Evolutionary conservation across 2,797 vertebrate genomes (phyloP).

Genomic region (Crotalus adamanteus): DNA sequence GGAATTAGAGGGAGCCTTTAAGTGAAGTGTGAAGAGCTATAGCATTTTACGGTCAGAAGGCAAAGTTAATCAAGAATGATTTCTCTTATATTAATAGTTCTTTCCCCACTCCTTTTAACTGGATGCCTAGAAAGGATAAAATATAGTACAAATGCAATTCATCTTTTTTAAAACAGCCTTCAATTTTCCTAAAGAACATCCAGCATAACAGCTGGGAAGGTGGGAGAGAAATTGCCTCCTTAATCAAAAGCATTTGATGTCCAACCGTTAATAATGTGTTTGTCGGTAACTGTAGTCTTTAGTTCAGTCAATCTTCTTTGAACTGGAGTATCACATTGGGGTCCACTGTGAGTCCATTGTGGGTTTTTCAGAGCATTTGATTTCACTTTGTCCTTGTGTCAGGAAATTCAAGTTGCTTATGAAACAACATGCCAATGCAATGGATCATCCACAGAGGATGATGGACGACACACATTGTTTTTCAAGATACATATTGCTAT

Average conservation of each 20-base stretch:
- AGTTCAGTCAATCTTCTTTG: constrained; percentile 67
- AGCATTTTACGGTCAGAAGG: constrained; percentile 5
- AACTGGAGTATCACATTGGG: constrained; percentile 67
- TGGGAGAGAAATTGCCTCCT: constrained; percentile 42
- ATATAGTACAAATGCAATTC: constrained; percentile 21
- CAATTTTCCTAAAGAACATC: constrained; percentile 31
- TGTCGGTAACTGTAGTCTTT: constrained; percentile 67
- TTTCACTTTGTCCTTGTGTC: constrained; percentile 68
- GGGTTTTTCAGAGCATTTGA: constrained; percentile 69
- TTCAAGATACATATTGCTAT: constrained; percentile 59
- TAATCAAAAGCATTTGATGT: constrained; percentile 73
- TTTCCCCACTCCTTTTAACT: constrained; percentile 20
- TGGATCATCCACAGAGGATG: constrained; percentile 56
- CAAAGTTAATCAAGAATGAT: constrained; percentile 5
- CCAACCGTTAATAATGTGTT: constrained; percentile 68
- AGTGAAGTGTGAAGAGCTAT: not conserved
- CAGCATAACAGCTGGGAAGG: not conserved
- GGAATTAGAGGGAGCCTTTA: constrained; percentile 7
- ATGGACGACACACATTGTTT: constrained; percentile 58
- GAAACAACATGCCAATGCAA: constrained; percentile 64
- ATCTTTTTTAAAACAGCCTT: constrained; percentile 47
- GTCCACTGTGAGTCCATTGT: constrained; percentile 53
- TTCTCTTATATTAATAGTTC: constrained; percentile 25
- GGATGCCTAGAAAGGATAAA: constrained; percentile 36
- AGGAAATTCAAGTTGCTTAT: constrained; percentile 68